A percentile compares a stretch with the other conserved stretches of the same genome.
These are phyloP conservation scores for Dromiciops gliroides DNA, from an alignment of 2,113 vertebrate genomes.

Conservation along the genomic window DNA sequence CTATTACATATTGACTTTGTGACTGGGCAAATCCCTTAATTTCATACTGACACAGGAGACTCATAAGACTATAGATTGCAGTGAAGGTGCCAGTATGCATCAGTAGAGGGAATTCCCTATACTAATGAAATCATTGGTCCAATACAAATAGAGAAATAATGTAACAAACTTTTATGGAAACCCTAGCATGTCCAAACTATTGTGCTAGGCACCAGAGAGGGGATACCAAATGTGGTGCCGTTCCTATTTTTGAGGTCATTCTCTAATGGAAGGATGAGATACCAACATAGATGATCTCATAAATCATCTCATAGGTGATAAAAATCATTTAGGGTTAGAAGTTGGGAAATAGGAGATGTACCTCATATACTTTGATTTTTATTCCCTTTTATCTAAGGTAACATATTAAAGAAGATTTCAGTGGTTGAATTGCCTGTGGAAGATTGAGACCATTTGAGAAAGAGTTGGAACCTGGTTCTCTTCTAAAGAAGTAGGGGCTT, in stretches of 20 bases:
- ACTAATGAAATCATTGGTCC: background rate
- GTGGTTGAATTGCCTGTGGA: conserved; percentile 75
- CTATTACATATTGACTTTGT: background rate
- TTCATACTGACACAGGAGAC: background rate
- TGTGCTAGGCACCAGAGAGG: background rate
- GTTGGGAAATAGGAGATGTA: background rate
- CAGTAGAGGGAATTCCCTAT: background rate
- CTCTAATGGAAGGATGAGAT: background rate
- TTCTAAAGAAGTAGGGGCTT: conserved; percentile 69
- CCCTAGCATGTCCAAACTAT: background rate
- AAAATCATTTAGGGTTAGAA: conserved; percentile 8
- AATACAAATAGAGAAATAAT: background rate
- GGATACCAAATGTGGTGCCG: background rate
- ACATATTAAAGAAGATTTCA: conserved; percentile 82
- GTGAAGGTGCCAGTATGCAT: background rate
- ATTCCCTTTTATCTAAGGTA: conserved; percentile 68
- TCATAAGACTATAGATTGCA: background rate
- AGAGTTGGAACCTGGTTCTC: conserved; percentile 65
- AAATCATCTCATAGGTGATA: background rate
- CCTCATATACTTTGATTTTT: conserved; percentile 32
- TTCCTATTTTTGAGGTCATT: background rate
- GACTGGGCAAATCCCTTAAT: background rate
- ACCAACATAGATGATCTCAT: conserved; percentile 23
- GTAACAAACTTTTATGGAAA: background rate
- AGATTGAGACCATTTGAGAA: conserved; percentile 72